Evolutionary conservation across 2,113 vertebrate species (phyloP).

Genomic region (Salvator merianae): DNA sequence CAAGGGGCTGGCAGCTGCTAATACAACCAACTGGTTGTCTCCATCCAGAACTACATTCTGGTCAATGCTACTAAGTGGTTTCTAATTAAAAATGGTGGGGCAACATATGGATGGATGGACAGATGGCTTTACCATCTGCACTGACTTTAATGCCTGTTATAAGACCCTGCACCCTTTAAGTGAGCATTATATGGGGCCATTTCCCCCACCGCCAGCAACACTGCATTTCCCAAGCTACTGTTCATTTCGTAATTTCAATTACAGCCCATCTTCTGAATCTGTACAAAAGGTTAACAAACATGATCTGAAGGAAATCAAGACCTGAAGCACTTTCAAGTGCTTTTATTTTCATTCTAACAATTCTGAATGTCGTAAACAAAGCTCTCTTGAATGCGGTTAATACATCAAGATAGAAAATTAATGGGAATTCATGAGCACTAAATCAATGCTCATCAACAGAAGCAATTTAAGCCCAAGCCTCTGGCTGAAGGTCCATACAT

Average conservation of each 20-base stretch:
- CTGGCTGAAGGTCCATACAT: neutral
- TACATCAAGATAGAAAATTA: slow-evolving; percentile 36
- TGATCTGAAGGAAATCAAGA: slow-evolving; percentile 36
- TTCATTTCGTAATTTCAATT: neutral
- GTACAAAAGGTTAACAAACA: slow-evolving; percentile 20
- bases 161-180: slow-evolving; percentile 21
- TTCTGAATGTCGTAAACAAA: slow-evolving; percentile 47
- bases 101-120: slow-evolving; percentile 31
- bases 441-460: slow-evolving; percentile 38
- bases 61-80: slow-evolving; percentile 19
- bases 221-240: slow-evolving; percentile 44
- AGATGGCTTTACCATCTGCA: slow-evolving; percentile 44
- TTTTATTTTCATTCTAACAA: slow-evolving; percentile 18
- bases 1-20: no score
- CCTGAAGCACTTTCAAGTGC: slow-evolving; percentile 26
- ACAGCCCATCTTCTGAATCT: slow-evolving; percentile 16
- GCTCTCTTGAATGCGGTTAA: slow-evolving; percentile 28
- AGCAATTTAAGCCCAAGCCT: slow-evolving; percentile 12
- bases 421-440: slow-evolving; percentile 28
- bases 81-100: slow-evolving; percentile 2
- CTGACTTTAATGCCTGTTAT: slow-evolving; percentile 25
- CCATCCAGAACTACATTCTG: neutral
- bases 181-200: slow-evolving; percentile 24
- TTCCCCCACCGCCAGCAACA: slow-evolving; percentile 23
- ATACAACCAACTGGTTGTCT: neutral